Conservation (phyloP, 2,797 vertebrate species). For the Xiphophorus birchmanni region DNA sequence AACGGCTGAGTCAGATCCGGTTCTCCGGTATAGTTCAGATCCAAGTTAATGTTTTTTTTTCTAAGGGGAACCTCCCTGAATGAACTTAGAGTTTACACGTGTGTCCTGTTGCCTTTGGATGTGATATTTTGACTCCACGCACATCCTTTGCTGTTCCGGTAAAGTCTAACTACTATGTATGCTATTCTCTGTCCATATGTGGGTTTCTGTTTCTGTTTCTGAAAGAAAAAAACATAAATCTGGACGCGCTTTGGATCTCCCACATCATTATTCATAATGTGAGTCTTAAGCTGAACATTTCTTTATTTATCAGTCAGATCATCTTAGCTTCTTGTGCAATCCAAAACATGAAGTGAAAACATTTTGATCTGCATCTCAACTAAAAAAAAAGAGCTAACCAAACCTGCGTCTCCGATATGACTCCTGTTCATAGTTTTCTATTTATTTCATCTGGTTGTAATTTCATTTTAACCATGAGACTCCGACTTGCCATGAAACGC, state of each 20-base stretch:
- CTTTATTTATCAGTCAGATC: neutral
- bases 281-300: neutral
- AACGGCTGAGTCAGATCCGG: constrained; percentile 21
- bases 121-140: constrained; percentile 16
- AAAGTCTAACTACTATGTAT: constrained; percentile 30
- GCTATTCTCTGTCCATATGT: constrained; percentile 10
- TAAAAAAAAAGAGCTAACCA: neutral
- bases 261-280: neutral
- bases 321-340: neutral
- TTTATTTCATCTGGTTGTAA: constrained; percentile 58
- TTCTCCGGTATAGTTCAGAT: constrained; percentile 14
- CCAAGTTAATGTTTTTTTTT: constrained; percentile 6
- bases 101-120: constrained; percentile 27
- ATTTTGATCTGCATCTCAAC: neutral
- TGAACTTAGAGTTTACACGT: constrained; percentile 24
- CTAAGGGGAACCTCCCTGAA: constrained; percentile 24
- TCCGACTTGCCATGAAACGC: constrained; percentile 30
- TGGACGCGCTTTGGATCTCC: constrained; percentile 1
- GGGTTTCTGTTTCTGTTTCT: constrained; percentile 33
- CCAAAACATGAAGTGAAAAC: neutral
- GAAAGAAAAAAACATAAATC: constrained; percentile 17
- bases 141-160: constrained; percentile 16
- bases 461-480: constrained; percentile 39
- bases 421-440: constrained; percentile 38
- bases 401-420: constrained; percentile 40